phyloP scores from a whole-genome alignment of 2,888 invertebrate species.

The Elmis aenea region DNA sequence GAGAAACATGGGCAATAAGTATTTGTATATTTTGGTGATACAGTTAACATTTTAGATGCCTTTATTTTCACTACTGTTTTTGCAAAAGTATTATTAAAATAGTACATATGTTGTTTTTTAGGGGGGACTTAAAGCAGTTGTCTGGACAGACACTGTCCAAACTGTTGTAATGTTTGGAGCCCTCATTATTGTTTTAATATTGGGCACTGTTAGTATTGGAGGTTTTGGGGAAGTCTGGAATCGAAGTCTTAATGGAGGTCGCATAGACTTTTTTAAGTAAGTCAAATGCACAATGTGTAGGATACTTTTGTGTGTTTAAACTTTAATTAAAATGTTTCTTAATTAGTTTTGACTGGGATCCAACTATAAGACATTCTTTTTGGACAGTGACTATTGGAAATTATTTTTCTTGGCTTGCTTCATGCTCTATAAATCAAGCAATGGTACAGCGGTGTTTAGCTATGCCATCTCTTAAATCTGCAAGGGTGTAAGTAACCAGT shows the following conservation, averaged over 20 bases:
- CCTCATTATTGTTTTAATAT: slow-evolving; percentile 58
- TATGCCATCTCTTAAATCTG: slow-evolving; percentile 65
- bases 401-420: slow-evolving; percentile 74
- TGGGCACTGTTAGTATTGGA: slow-evolving; percentile 63
- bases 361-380: slow-evolving; percentile 73
- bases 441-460: slow-evolving; percentile 83
- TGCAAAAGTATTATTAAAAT: too few species aligned
- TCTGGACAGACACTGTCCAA: slow-evolving; percentile 77
- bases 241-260: slow-evolving; percentile 56
- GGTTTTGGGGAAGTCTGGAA: slow-evolving; percentile 58
- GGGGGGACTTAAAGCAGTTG: slow-evolving; percentile 75
- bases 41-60: too few species aligned
- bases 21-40: too few species aligned
- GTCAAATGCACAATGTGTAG: slow-evolving; percentile 16
- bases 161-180: slow-evolving; percentile 69
- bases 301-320: too few species aligned
- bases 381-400: slow-evolving; percentile 76
- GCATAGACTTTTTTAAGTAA: slow-evolving; percentile 72
- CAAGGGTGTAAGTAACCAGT: slow-evolving; percentile 59
- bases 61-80: too few species aligned
- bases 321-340: too few species aligned
- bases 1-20: too few species aligned
- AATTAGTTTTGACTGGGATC: slow-evolving; percentile 69
- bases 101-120: slow-evolving; percentile 38
- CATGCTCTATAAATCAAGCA: slow-evolving; percentile 80